A percentile compares a stretch with the other conserved stretches of the same genome.
These are phyloP conservation scores for Falco columbarius DNA, from an alignment of 2,797 vertebrate species.

Conservation along the genomic window DNA sequence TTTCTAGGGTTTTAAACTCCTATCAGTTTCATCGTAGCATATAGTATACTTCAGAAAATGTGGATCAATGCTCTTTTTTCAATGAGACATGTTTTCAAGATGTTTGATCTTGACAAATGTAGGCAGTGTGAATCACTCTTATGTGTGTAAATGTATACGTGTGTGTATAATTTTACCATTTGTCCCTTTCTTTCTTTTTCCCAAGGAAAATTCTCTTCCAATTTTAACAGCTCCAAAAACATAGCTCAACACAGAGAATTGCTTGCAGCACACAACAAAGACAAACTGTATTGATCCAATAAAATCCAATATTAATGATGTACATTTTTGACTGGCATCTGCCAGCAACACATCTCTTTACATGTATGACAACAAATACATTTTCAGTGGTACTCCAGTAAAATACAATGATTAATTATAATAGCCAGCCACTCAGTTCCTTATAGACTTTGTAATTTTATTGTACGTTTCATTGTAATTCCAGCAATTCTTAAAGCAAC, in stretches of 20 bases:
- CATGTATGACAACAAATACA: neutral
- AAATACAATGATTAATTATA: slow-evolving; percentile 5
- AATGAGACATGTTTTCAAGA: slow-evolving; percentile 12
- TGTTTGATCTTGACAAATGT: slow-evolving; percentile 47
- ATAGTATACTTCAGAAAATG: neutral
- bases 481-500: neutral
- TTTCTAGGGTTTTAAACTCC: neutral
- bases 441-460: neutral
- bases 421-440: neutral
- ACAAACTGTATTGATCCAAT: slow-evolving; percentile 44
- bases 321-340: slow-evolving; percentile 36
- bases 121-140: slow-evolving; percentile 50
- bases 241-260: neutral
- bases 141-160: slow-evolving; percentile 35
- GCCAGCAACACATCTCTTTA: neutral
- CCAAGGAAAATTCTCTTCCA: neutral
- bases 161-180: slow-evolving; percentile 53
- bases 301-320: slow-evolving; percentile 37
- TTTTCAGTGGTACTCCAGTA: neutral
- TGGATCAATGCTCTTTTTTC: slow-evolving; percentile 5
- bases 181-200: slow-evolving; percentile 35
- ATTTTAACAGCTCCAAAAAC: slow-evolving; percentile 23
- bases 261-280: neutral
- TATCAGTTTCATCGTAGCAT: neutral
- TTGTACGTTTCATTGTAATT: neutral